phyloP scores from a whole-genome alignment of 2,113 vertebrate genomes.

The Typhlomys cinereus region DNA sequence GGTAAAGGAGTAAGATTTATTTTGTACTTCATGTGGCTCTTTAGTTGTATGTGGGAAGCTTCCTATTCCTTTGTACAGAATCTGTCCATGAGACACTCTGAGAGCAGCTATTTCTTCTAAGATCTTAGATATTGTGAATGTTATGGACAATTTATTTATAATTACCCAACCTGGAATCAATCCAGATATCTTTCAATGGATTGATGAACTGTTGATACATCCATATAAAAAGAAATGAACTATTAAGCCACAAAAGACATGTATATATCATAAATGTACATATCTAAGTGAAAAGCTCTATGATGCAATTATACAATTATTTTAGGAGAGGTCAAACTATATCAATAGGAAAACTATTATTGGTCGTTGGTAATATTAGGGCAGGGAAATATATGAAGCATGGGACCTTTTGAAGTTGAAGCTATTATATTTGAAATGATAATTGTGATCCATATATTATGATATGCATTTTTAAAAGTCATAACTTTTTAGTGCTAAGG shows the following conservation, averaged over 20 bases:
- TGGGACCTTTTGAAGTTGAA: neutral
- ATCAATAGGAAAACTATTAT: neutral
- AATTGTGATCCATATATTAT: neutral
- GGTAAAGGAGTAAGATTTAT: too few relatives aligned
- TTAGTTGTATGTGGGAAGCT: too few relatives aligned
- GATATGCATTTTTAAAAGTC: neutral
- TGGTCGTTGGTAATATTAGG: neutral
- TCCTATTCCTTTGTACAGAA: too few relatives aligned
- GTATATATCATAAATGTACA: neutral
- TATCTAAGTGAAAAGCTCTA: neutral
- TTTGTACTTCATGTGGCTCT: too few relatives aligned
- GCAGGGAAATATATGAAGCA: neutral
- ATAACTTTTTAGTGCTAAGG: neutral
- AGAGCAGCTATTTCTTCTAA: too few relatives aligned
- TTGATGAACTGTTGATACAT: neutral
- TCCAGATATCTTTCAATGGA: neutral
- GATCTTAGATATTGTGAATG: too few relatives aligned
- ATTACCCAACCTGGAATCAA: slow-evolving; percentile 12
- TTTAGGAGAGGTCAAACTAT: neutral
- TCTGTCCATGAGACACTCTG: too few relatives aligned
- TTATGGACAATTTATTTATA: slow-evolving; percentile 24
- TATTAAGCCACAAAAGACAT: neutral
- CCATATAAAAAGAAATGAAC: neutral
- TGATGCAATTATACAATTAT: neutral
- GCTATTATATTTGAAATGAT: slow-evolving; percentile 1